These are phyloP conservation scores for Callospermophilus lateralis DNA, from an alignment of 2,113 vertebrate genomes.

Conservation along the genomic window DNA sequence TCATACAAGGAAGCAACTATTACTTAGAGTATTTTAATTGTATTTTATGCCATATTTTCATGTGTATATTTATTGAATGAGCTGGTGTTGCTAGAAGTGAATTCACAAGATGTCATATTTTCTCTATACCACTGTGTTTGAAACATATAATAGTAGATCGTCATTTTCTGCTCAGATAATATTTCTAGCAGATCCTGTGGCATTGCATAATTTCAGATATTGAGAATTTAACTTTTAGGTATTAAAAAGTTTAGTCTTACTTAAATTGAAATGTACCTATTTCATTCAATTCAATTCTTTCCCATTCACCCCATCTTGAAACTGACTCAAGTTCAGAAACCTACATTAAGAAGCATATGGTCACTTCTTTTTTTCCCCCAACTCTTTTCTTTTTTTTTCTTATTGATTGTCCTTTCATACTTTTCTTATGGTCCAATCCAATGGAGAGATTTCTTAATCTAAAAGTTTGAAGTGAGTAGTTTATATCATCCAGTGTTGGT, in stretches of 20 bases:
- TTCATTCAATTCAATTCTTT: neutral
- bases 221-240: neutral
- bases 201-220: neutral
- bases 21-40: constrained; percentile 61
- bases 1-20: constrained; percentile 64
- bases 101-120: neutral
- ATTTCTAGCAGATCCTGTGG: neutral
- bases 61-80: neutral
- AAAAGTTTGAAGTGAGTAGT: neutral
- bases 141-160: neutral
- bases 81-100: neutral
- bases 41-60: constrained; percentile 1
- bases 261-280: neutral
- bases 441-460: neutral
- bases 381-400: neutral
- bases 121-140: neutral
- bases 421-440: neutral
- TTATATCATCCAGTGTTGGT: neutral
- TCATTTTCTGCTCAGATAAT: neutral
- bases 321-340: neutral
- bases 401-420: neutral
- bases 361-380: neutral
- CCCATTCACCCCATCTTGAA: neutral
- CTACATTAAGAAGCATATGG: accelerated
- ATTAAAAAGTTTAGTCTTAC: neutral